These are phyloP conservation scores for Mechanitis mazaeus DNA, from an alignment of 2,888 invertebrate species.

Conservation along the genomic window DNA sequence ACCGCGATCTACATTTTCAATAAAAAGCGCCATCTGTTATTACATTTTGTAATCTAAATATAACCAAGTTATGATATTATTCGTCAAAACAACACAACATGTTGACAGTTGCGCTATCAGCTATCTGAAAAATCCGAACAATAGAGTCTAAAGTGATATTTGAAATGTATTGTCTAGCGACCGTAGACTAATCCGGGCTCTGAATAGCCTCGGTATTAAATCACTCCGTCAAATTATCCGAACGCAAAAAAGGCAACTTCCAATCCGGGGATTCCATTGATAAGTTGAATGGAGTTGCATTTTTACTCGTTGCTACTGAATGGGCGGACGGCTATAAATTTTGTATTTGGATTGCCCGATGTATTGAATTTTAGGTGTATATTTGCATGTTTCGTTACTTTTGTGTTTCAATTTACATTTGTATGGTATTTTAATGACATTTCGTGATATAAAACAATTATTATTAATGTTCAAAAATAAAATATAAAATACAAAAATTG, in stretches of 20 bases:
- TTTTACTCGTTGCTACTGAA: conserved; percentile 24
- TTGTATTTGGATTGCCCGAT: conserved; percentile 26
- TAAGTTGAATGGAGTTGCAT: conserved; percentile 24
- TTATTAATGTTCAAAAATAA: too few species aligned
- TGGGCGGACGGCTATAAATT: conserved; percentile 24
- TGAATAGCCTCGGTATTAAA: conserved; percentile 17
- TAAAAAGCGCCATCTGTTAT: too few species aligned
- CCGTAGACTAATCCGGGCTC: neutral
- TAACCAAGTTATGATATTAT: too few species aligned
- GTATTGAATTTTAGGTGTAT: conserved; percentile 23
- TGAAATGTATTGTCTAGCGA: conserved; percentile 7
- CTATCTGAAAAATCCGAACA: neutral
- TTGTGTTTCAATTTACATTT: neutral
- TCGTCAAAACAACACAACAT: too few species aligned
- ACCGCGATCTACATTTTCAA: too few species aligned
- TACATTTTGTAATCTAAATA: too few species aligned
- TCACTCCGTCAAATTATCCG: conserved; percentile 25
- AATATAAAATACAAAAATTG: too few species aligned
- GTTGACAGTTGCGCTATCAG: too few species aligned
- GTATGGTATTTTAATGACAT: neutral
- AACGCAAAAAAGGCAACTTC: conserved; percentile 23
- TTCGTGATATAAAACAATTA: neutral
- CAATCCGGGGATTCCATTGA: conserved; percentile 24
- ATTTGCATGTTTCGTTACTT: conserved; percentile 18
- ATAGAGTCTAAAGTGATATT: conserved; percentile 4